Evolutionary conservation across 2,888 invertebrate species (phyloP).

Genomic region (Mylabris sibirica): DNA sequence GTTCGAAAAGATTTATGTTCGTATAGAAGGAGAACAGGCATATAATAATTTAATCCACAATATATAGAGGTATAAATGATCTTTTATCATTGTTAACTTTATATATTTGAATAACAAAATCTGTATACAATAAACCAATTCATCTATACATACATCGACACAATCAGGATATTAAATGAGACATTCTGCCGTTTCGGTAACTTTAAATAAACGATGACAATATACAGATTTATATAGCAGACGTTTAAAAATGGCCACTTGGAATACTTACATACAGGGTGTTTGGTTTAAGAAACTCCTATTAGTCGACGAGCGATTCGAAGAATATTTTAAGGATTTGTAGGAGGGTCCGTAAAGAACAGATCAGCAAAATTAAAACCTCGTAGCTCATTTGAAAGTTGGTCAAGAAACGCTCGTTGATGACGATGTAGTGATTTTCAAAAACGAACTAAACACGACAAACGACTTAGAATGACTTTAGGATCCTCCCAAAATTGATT

Average conservation of each 20-base stretch:
- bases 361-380: too few species aligned
- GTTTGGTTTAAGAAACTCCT: too few species aligned
- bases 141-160: slow-evolving; percentile 28
- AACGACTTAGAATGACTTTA: too few species aligned
- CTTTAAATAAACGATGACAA: slow-evolving; percentile 28
- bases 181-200: slow-evolving; percentile 18
- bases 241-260: slow-evolving; percentile 18
- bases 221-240: slow-evolving; percentile 28
- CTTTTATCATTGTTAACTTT: slow-evolving; percentile 22
- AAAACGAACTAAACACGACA: too few species aligned
- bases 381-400: too few species aligned
- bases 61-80: slow-evolving; percentile 4
- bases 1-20: slow-evolving; percentile 1
- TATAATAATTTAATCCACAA: slow-evolving; percentile 22
- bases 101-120: slow-evolving; percentile 14
- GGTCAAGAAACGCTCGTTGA: too few species aligned
- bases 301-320: too few species aligned
- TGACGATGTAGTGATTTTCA: too few species aligned
- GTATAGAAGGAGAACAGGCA: background rate
- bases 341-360: too few species aligned
- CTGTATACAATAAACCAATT: slow-evolving; percentile 33
- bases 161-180: slow-evolving; percentile 32
- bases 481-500: too few species aligned
- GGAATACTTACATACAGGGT: too few species aligned
- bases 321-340: too few species aligned